These are phyloP conservation scores for Trialeurodes vaporariorum DNA, from an alignment of 1,140 invertebrate species.

Conservation along the genomic window DNA sequence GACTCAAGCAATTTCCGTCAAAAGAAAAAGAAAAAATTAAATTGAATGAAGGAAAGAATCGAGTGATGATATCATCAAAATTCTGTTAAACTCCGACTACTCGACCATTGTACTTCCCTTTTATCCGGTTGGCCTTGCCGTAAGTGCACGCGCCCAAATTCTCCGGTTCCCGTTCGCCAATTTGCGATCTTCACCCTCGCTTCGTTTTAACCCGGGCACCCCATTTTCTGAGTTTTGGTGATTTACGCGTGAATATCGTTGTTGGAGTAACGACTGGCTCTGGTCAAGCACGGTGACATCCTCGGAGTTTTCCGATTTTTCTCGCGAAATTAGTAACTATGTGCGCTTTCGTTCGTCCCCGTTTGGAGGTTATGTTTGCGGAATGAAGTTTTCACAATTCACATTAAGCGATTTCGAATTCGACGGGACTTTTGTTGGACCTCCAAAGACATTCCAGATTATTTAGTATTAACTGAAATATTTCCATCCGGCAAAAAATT, in stretches of 20 bases:
- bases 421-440: constrained; percentile 17
- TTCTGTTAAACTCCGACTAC: no score
- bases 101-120: background rate
- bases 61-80: background rate
- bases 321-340: background rate
- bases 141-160: background rate
- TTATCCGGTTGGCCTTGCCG: background rate
- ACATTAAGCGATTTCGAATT: constrained; percentile 13
- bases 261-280: no score
- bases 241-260: no score
- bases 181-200: no score
- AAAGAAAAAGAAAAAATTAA: no score
- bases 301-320: no score
- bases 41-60: no score
- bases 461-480: no score
- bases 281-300: no score
- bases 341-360: background rate
- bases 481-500: background rate
- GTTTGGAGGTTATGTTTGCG: background rate
- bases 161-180: no score
- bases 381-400: background rate
- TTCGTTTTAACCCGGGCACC: no score
- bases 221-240: no score
- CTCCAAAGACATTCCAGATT: constrained; percentile 5
- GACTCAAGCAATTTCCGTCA: background rate